Evolutionary conservation across 2,797 vertebrate genomes (phyloP).

Genomic region (Danio aesculapii): DNA sequence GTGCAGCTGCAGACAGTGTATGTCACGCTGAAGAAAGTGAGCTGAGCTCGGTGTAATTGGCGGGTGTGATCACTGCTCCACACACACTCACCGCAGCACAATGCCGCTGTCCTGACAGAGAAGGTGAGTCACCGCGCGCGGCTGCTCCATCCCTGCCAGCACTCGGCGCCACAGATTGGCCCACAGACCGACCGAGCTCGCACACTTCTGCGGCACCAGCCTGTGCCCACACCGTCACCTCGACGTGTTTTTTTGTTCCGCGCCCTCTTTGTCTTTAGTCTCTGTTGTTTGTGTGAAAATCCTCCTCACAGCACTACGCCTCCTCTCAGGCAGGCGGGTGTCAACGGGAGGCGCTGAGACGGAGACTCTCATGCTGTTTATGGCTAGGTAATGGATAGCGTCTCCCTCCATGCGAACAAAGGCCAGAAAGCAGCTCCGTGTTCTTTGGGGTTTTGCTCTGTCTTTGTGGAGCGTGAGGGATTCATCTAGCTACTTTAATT

Average conservation of each 20-base stretch:
- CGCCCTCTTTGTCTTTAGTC: constrained; percentile 51
- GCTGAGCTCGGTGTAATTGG: constrained; percentile 44
- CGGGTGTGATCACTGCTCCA: constrained; percentile 50
- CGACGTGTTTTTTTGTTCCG: constrained; percentile 59
- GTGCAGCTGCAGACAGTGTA: constrained; percentile 23
- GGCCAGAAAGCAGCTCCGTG: constrained; percentile 8
- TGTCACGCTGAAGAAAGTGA: constrained; percentile 33
- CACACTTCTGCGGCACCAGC: constrained; percentile 61
- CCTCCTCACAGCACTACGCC: constrained; percentile 50
- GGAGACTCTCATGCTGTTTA: constrained; percentile 52
- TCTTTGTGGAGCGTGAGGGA: constrained; percentile 25
- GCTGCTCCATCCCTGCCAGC: constrained; percentile 54
- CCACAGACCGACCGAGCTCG: constrained; percentile 55
- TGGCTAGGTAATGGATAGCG: constrained; percentile 44
- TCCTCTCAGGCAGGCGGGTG: constrained; percentile 44
- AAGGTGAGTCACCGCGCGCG: constrained; percentile 66
- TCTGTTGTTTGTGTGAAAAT: constrained; percentile 64
- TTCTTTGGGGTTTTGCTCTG: constrained; percentile 28
- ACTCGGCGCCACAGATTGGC: constrained; percentile 59
- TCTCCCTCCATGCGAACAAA: constrained; percentile 42
- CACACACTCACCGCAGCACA: constrained; percentile 50
- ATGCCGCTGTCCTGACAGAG: constrained; percentile 57
- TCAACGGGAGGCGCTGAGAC: constrained; percentile 45
- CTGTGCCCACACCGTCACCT: constrained; percentile 53
- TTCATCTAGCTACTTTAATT: constrained; percentile 53